Evolutionary conservation across 2,888 invertebrate genomes (phyloP), one percentile per base, ranked within the genome.

Genomic region (Polydrusus tereticollis): DNA sequence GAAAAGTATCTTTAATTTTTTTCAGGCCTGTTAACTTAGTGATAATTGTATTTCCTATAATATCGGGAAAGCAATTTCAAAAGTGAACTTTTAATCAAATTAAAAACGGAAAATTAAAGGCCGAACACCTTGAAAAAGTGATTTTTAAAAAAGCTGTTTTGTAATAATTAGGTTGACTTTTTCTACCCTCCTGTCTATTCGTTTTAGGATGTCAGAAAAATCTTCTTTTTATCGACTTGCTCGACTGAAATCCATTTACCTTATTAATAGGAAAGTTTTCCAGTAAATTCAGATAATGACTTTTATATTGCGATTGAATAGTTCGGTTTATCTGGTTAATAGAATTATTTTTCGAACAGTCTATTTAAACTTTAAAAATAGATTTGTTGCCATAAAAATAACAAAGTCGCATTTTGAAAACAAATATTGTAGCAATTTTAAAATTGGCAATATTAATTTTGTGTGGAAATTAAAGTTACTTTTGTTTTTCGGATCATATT

Each of bases 61-160:
- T 63, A 47, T 29, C 33, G 47, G 47, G 50, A 64, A 64, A 64
- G 64, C 64, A 55, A 64, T 64, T 64, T 64, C 55, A 64, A 64
- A 64, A 41, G 41, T 64, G 64, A 55, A 64, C 52, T 64, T 55
- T 64, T 64, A 64, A 41, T 52, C 21, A 55, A 64, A 29, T 52
- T 41, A 64, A 64, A 29, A 64, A 26, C 41, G 50, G 18, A 16
- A 52, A 52, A 55, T 64, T 64, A 64, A 64, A 36, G 36, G 38
- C 50, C 6, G 23, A 29, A 41, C 38, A 38, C 23, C 57, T 66
- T 66, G 23, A 26, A 26, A 45, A 59, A 57, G 59, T 23, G 45
- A 59, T 59, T 58, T 58, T 47, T 43, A 20, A 58, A 58, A 59
- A 45, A 8, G 18, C 47, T 43, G 45, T 67, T 67, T 67, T 57